Base-by-base conservation (phyloP, 2,113 vertebrate species). In the Lipotes vexillifer region DNA sequence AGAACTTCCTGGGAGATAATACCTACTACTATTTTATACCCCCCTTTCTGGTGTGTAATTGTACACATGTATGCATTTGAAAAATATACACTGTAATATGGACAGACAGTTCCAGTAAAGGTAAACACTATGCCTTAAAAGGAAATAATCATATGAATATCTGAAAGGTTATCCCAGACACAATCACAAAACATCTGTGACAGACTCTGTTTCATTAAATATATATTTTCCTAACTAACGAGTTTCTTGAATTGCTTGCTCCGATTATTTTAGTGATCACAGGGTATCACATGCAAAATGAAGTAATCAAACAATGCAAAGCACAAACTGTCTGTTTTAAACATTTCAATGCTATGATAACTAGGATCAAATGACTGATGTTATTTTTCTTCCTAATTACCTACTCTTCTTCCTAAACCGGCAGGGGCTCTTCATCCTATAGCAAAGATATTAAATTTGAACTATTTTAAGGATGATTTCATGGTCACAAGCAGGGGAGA, bases 391-490 rank as follows among this genome's bases (percentile, higher is more conserved):
- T 63, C 27, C 18, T 78, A 88, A 83, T 68, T 68, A 86, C 18
- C 31, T 69, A 69, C 10, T 41, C 55, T 72, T 80, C 31, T 68
- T 95, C 63, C 59, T 94, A 93, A 92, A 89, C 17, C 36, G 69
- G 25, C 17, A 81, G 6, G 31, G 11, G 5, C 21, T 80, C 55
- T 93, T 87, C n/a, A 15, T 93, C 65, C 65, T 91, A 74, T 91
- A 74, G 69, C 13, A 31, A 93, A 84, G 17, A 80, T n/a, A 92
- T 13, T 80, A 71, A 82, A 90, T 82, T 86, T 55, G 83, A 90
- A 87, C 78, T 66, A 75, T 93, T 72, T 93, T 90, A 93, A 75
- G 21, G 57, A 84, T 63, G 38, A 96, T 89, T 84, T 92, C 52
- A 92, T 55, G 31, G 49, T 41, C 27, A 86, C 21, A 89, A 85